phyloP scores from a whole-genome alignment of 2,113 vertebrate genomes.

The Calidris pugnax region DNA sequence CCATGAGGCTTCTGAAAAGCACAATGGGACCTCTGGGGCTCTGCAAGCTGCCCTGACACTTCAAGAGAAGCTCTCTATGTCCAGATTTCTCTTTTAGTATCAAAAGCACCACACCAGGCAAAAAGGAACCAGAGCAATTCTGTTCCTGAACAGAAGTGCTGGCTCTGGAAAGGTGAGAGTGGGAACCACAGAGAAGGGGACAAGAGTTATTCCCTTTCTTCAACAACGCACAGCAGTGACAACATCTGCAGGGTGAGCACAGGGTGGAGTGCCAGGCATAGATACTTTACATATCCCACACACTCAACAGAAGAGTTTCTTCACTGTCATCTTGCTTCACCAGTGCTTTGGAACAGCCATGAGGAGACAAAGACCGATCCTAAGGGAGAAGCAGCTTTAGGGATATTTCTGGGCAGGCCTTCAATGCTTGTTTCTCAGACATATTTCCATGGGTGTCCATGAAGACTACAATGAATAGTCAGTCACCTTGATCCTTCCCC shows the following conservation, averaged over 20 bases:
- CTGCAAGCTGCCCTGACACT: background rate
- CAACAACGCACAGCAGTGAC: background rate
- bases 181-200: background rate
- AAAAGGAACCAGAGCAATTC: background rate
- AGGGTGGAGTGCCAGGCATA: background rate
- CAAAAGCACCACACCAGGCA: background rate
- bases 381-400: background rate
- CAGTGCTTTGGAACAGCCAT: background rate
- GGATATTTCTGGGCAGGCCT: background rate
- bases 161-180: background rate
- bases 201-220: background rate
- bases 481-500: background rate
- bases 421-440: background rate
- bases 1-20: constrained; percentile 7
- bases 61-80: background rate
- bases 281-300: background rate
- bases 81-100: background rate
- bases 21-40: background rate
- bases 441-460: background rate
- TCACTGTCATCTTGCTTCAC: background rate
- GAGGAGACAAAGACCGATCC: background rate
- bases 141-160: background rate
- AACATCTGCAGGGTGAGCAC: background rate
- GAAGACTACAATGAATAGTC: background rate
- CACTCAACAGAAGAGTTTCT: background rate